Percentiles rank a stretch among this genome's conserved stretches.
These are phyloP conservation scores for Nesogale talazaci DNA, from an alignment of 2,113 vertebrate genomes.

Conservation along the genomic window DNA sequence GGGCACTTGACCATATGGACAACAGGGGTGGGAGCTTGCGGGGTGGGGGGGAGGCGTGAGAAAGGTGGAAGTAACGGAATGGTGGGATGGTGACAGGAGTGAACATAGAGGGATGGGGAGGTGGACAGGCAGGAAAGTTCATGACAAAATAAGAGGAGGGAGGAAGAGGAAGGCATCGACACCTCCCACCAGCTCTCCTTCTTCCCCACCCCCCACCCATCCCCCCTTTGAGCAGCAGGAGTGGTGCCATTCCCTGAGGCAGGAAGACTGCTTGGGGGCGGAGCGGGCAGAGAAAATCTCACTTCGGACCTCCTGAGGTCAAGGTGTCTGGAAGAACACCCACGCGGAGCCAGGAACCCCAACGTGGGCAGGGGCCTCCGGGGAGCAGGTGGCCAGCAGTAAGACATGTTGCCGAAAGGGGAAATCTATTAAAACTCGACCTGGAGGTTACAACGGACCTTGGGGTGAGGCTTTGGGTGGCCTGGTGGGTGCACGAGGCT, in stretches of 20 bases:
- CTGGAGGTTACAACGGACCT: background rate
- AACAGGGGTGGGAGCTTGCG: too few species aligned
- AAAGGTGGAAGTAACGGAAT: background rate
- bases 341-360: background rate
- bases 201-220: too few species aligned
- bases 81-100: background rate
- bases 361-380: background rate
- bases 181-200: too few species aligned
- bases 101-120: background rate
- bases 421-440: background rate
- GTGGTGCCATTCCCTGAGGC: fast-evolving
- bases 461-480: background rate
- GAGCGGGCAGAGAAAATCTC: background rate
- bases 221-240: background rate
- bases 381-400: fast-evolving
- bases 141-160: fast-evolving
- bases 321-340: background rate
- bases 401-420: background rate
- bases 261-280: background rate
- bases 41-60: too few species aligned
- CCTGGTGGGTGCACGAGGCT: fast-evolving
- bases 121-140: background rate
- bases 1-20: too few species aligned
- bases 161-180: background rate
- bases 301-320: background rate